phyloP scores from a whole-genome alignment of 2,797 vertebrate genomes.

The Ceryle rudis region DNA sequence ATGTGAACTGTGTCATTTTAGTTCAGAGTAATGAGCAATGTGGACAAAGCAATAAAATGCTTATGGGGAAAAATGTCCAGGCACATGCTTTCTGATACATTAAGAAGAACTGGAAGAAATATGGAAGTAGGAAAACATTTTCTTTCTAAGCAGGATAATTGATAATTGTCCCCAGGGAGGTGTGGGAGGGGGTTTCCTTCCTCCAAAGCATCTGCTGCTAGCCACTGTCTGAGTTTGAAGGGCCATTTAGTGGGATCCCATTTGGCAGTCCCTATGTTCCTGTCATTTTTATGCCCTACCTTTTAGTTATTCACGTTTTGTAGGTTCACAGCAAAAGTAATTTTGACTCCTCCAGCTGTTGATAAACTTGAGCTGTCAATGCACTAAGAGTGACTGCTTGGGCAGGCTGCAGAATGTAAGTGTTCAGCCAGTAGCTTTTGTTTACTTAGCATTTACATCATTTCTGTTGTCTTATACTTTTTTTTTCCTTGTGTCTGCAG shows the following conservation, averaged over 20 bases:
- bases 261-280: slow-evolving; percentile 42
- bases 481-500: background rate
- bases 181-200: slow-evolving; percentile 24
- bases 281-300: slow-evolving; percentile 42
- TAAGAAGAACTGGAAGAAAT: slow-evolving; percentile 28
- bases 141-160: slow-evolving; percentile 50
- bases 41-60: slow-evolving; percentile 7
- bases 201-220: slow-evolving; percentile 56
- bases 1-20: background rate
- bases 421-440: slow-evolving; percentile 27
- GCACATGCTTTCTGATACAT: background rate
- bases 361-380: slow-evolving; percentile 48
- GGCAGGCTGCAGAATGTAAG: background rate
- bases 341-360: slow-evolving; percentile 52
- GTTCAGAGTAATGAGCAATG: background rate
- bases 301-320: slow-evolving; percentile 43
- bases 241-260: slow-evolving; percentile 13
- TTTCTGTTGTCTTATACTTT: background rate
- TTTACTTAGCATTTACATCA: slow-evolving; percentile 30
- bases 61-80: background rate
- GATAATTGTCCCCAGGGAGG: slow-evolving; percentile 29
- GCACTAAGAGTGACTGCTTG: background rate
- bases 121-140: slow-evolving; percentile 3
- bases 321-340: slow-evolving; percentile 33
- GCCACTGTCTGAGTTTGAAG: slow-evolving; percentile 37